Conservation (phyloP, 2,888 invertebrate species). For the Ischnura elegans region DNA sequence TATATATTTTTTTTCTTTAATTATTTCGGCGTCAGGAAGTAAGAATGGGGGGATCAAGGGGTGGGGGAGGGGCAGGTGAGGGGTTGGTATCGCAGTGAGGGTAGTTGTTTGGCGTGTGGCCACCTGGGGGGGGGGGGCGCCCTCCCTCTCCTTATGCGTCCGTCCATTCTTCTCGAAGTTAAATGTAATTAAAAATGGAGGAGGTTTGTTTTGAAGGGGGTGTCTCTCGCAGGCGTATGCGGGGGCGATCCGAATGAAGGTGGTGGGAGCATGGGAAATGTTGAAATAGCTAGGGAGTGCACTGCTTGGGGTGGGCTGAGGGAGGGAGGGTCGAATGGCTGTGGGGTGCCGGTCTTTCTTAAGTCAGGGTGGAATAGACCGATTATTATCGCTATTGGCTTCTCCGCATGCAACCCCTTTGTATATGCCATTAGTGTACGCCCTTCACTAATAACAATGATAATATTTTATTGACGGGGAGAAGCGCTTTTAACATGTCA, state of each 20-base stretch:
- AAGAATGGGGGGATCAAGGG: not conserved
- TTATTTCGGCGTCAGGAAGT: not conserved
- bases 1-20: not conserved
- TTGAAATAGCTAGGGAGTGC: not conserved
- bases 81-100: not conserved
- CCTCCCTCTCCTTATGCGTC: not conserved
- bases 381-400: too few relatives aligned
- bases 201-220: not conserved
- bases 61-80: not conserved
- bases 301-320: not conserved
- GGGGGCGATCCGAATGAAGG: not conserved
- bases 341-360: too few relatives aligned
- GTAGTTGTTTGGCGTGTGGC: not conserved
- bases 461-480: too few relatives aligned
- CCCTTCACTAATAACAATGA: too few relatives aligned
- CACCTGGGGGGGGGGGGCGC: not conserved
- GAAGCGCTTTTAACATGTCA: too few relatives aligned
- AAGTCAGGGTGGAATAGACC: too few relatives aligned
- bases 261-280: not conserved
- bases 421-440: too few relatives aligned
- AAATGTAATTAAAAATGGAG: constrained; percentile 35
- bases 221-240: too few relatives aligned
- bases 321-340: not conserved
- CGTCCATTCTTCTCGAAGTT: constrained; percentile 14
- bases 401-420: too few relatives aligned